Conservation (phyloP, 2,888 invertebrate species). For the Ceraclea dissimilis region DNA sequence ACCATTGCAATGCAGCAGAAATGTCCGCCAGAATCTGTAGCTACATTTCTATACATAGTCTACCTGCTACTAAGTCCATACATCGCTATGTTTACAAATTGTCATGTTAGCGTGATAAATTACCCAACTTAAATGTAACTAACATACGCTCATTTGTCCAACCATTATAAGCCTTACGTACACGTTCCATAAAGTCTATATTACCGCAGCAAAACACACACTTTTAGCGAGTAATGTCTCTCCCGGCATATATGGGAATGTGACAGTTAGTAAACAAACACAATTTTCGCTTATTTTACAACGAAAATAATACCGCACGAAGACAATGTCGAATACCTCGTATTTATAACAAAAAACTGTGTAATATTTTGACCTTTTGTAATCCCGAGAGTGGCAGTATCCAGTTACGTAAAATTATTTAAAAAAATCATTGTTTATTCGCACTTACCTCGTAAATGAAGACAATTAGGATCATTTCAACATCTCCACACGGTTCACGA, state of each 20-base stretch:
- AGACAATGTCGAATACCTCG: background rate
- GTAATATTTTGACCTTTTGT: conserved; percentile 1
- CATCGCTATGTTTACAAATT: conserved; percentile 22
- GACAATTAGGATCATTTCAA: conserved; percentile 14
- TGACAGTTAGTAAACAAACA: conserved; percentile 55
- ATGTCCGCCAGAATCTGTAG: too few relatives aligned
- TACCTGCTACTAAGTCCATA: background rate
- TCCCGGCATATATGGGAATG: conserved; percentile 50
- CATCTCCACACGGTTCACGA: background rate
- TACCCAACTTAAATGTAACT: conserved; percentile 13
- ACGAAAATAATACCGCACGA: background rate
- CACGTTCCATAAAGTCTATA: background rate
- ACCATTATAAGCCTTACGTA: conserved; percentile 8
- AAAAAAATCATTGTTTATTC: background rate
- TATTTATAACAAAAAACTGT: background rate
- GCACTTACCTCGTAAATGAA: conserved; percentile 16
- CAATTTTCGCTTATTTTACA: conserved; percentile 1
- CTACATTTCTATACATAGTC: background rate
- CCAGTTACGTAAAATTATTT: conserved; percentile 19
- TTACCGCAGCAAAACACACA: background rate
- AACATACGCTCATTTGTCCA: conserved; percentile 7
- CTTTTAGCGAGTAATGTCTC: conserved; percentile 46
- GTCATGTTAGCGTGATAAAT: conserved; percentile 22
- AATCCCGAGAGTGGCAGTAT: background rate
- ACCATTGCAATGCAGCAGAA: background rate